These are phyloP conservation scores for Eriocheir sinensis DNA, from an alignment of 1,140 invertebrate species.

Conservation along the genomic window DNA sequence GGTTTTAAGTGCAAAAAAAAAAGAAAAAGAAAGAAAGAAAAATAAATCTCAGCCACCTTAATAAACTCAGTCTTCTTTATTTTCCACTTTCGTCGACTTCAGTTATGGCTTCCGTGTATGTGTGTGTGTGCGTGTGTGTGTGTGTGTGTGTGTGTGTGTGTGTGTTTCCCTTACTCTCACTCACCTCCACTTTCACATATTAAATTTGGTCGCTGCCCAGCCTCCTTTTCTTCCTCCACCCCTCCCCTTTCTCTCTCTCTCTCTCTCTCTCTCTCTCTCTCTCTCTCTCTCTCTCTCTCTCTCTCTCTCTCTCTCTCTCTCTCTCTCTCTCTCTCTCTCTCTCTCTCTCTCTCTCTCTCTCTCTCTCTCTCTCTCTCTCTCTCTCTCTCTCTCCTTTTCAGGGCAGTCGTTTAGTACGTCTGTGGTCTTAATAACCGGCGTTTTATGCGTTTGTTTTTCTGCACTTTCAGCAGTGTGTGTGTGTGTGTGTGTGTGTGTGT, in stretches of 20 bases:
- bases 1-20: no score
- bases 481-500: constrained; percentile 4
- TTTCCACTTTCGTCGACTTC: no score
- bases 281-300: background rate
- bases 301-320: background rate
- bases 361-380: background rate
- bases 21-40: no score
- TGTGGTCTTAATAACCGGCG: background rate
- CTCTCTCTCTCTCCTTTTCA: background rate
- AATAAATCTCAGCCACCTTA: no score
- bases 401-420: background rate
- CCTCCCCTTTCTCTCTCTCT: background rate
- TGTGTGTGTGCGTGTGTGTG: no score
- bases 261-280: background rate
- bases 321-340: background rate
- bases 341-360: background rate
- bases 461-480: background rate
- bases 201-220: background rate
- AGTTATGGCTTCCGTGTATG: no score
- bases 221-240: background rate
- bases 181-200: background rate
- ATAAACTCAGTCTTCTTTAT: no score
- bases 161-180: background rate
- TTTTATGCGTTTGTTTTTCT: background rate
- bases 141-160: background rate